phyloP scores from a whole-genome alignment of 2,888 invertebrate genomes.

The Noctua janthe region DNA sequence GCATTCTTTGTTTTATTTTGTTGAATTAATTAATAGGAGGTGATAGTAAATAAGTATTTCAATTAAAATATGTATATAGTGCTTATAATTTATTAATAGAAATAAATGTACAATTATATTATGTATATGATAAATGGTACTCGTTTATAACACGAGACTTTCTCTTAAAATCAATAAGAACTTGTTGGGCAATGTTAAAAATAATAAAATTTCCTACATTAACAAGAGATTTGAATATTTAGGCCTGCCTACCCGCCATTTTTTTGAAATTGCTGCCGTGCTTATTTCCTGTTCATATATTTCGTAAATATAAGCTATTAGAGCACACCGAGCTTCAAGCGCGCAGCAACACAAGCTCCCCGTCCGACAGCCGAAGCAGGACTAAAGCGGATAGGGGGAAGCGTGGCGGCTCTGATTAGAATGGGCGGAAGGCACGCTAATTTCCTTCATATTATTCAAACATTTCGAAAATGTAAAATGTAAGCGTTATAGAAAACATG shows the following conservation, averaged over 20 bases:
- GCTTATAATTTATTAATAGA: conserved; percentile 26
- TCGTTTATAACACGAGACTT: not conserved
- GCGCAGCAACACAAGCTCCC: too few relatives aligned
- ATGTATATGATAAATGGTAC: not conserved
- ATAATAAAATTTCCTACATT: not conserved
- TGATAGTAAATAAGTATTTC: conserved; percentile 34
- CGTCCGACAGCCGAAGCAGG: too few relatives aligned
- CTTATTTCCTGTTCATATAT: not conserved
- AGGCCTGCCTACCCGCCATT: not conserved
- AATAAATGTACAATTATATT: conserved; percentile 11
- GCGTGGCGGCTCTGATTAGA: too few relatives aligned
- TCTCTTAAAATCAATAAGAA: not conserved
- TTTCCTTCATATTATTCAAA: too few relatives aligned
- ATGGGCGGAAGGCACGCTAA: too few relatives aligned
- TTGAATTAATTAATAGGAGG: conserved; percentile 23
- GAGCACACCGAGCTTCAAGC: too few relatives aligned
- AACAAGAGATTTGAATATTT: not conserved
- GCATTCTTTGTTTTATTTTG: not conserved
- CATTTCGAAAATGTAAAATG: too few relatives aligned
- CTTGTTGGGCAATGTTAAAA: not conserved
- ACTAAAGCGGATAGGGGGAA: too few relatives aligned
- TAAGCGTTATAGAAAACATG: too few relatives aligned
- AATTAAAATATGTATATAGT: conserved; percentile 28
- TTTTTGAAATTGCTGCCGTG: not conserved
- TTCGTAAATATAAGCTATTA: not conserved